Conservation (phyloP, 2,797 vertebrate genomes). For the Sciurus vulgaris region DNA sequence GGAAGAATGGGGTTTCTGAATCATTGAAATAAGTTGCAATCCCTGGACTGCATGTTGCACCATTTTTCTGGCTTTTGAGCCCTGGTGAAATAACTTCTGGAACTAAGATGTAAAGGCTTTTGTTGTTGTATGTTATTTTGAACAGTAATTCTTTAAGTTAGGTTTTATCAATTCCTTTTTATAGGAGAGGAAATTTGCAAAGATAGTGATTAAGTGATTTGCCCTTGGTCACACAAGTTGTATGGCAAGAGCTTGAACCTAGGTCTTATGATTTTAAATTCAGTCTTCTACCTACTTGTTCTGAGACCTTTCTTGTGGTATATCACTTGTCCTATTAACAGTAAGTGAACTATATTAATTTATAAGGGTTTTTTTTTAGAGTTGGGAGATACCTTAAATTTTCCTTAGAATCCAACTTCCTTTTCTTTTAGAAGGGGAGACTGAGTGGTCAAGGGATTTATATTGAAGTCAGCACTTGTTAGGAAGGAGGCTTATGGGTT, state of each 20-base stretch:
- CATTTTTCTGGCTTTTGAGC: not conserved
- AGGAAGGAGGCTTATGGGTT: not conserved
- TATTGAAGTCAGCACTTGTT: not conserved
- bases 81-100: not conserved
- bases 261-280: not conserved
- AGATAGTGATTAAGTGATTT: not conserved
- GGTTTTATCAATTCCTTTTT: not conserved
- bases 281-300: not conserved
- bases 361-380: not conserved
- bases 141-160: not conserved
- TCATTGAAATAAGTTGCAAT: not conserved
- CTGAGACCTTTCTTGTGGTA: not conserved
- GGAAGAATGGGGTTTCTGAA: constrained; percentile 49
- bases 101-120: not conserved
- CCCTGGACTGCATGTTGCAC: not conserved
- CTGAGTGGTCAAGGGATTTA: not conserved
- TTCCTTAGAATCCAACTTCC: not conserved
- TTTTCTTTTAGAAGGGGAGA: constrained; percentile 1
- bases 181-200: constrained; percentile 23
- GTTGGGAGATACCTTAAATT: not conserved
- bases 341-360: not conserved
- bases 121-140: not conserved
- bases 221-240: not conserved
- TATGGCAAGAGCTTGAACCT: not conserved
- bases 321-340: not conserved